Conservation (phyloP, 2,888 invertebrate genomes). For the Liposcelis brunnea region DNA sequence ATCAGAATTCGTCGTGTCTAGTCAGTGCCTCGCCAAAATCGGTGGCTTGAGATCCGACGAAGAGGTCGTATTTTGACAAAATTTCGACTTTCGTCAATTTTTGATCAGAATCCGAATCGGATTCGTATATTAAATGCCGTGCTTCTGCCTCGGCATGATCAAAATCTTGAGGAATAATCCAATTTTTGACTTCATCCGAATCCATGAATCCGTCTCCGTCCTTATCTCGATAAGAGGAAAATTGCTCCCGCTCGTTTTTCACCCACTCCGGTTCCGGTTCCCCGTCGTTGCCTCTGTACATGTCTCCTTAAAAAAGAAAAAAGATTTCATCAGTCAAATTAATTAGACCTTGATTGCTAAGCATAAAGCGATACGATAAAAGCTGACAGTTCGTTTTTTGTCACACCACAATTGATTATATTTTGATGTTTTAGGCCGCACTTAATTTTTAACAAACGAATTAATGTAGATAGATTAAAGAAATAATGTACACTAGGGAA, state of each 20-base stretch:
- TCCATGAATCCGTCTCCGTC: constrained; percentile 86
- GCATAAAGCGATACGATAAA: too few relatives aligned
- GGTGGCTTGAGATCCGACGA: constrained; percentile 97
- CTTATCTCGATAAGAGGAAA: constrained; percentile 58
- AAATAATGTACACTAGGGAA: too few relatives aligned
- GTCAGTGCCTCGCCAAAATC: constrained; percentile 94
- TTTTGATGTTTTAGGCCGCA: too few relatives aligned
- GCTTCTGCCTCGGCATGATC: constrained; percentile 96
- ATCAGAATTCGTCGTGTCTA: constrained; percentile 88
- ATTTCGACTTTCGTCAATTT: constrained; percentile 79
- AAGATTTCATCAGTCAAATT: too few relatives aligned
- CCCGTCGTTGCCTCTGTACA: constrained; percentile 59
- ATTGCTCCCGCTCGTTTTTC: constrained; percentile 80
- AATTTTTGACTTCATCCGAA: constrained; percentile 63
- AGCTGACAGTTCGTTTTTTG: too few relatives aligned
- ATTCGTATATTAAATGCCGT: constrained; percentile 84
- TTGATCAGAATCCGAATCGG: constrained; percentile 82
- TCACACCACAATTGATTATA: too few relatives aligned
- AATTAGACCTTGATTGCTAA: too few relatives aligned
- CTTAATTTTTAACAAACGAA: too few relatives aligned
- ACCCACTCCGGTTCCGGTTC: constrained; percentile 92
- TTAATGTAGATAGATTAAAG: too few relatives aligned
- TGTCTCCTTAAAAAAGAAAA: constrained; percentile 41
- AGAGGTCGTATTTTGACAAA: constrained; percentile 86
- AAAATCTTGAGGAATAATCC: constrained; percentile 92